phyloP scores from a whole-genome alignment of 2,113 vertebrate genomes.

The Sinocyclocheilus rhinocerous region DNA sequence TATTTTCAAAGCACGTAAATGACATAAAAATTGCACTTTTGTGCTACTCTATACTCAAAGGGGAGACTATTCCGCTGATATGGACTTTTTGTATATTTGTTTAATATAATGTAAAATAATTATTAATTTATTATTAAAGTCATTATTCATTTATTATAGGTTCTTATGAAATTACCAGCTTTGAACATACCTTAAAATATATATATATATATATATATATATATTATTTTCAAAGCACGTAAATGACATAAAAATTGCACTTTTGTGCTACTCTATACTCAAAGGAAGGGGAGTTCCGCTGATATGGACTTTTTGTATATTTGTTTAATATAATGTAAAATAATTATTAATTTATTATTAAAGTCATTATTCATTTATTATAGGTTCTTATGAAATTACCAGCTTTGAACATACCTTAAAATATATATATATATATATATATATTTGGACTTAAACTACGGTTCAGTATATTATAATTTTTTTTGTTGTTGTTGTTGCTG shows the following conservation, averaged over 20 bases:
- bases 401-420: background rate
- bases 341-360: background rate
- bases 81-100: background rate
- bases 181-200: background rate
- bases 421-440: background rate
- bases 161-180: background rate
- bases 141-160: background rate
- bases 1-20: background rate
- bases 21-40: background rate
- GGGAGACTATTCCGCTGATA: background rate
- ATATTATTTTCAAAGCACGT: background rate
- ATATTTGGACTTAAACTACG: background rate
- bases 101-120: constrained; percentile 2
- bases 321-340: background rate
- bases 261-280: background rate
- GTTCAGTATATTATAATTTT: background rate
- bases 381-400: background rate
- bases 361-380: background rate
- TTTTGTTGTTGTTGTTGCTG: background rate
- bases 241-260: background rate
- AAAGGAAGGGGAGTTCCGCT: background rate
- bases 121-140: background rate
- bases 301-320: background rate
- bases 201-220: background rate
- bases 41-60: background rate